A percentile compares a stretch with the other conserved stretches of the same genome.
These are phyloP conservation scores for Vicugna pacos DNA, from an alignment of 2,113 vertebrate genomes.

Conservation along the genomic window DNA sequence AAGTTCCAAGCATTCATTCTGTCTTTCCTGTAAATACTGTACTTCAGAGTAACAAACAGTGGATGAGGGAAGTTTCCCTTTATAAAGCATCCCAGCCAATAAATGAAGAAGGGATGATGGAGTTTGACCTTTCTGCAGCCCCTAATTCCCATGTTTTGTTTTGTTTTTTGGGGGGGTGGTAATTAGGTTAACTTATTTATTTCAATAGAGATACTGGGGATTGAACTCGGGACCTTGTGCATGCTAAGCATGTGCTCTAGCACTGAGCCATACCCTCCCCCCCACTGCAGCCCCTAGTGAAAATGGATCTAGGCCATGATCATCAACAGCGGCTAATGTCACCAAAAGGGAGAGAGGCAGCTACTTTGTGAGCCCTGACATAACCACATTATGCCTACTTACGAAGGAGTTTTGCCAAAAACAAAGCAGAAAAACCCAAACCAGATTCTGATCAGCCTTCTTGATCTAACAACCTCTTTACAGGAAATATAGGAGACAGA, in stretches of 20 bases:
- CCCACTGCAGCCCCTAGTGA: not conserved
- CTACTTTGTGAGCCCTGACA: not conserved
- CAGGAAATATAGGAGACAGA: not conserved
- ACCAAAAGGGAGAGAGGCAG: not conserved
- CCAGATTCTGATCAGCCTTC: slow-evolving; percentile 9
- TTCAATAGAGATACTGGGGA: too few species aligned
- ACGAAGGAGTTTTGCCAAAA: not conserved
- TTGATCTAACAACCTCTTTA: not conserved
- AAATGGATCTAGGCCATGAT: not conserved
- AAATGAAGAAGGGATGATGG: not conserved
- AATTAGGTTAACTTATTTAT: too few species aligned
- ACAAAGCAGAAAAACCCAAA: not conserved
- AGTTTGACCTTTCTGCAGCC: not conserved
- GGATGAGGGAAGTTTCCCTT: not conserved
- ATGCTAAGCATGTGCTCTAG: too few species aligned
- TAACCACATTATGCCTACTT: not conserved
- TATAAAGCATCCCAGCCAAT: not conserved
- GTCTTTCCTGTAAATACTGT: not conserved
- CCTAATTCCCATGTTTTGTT: too few species aligned
- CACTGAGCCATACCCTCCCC: too few species aligned
- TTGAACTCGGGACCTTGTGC: too few species aligned
- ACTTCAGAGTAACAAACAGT: not conserved
- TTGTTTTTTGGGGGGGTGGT: too few species aligned
- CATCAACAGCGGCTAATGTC: not conserved
- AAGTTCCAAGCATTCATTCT: not conserved